phyloP scores from a whole-genome alignment of 2,113 vertebrate genomes.

The Nothoprocta perdicaria region DNA sequence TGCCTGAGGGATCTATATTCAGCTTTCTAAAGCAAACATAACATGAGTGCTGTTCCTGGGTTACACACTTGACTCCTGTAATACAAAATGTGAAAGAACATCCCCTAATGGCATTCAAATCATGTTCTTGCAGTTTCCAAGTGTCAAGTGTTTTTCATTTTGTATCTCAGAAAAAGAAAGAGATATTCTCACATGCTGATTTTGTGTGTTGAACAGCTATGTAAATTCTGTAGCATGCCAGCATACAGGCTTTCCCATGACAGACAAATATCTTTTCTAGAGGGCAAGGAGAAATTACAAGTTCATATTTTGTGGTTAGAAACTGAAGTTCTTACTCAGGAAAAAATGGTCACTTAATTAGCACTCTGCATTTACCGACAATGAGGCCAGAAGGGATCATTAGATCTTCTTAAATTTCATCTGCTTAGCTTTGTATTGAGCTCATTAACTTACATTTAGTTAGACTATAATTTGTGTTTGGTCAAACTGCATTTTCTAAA shows the following conservation, averaged over 20 bases:
- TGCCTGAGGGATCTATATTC: constrained; percentile 63
- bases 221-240: constrained; percentile 48
- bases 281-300: constrained; percentile 26
- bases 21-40: constrained; percentile 74
- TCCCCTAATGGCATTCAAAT: constrained; percentile 69
- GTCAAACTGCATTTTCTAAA: neutral
- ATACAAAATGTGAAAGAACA: constrained; percentile 63
- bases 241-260: constrained; percentile 16
- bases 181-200: constrained; percentile 41
- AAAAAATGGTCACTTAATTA: constrained; percentile 13
- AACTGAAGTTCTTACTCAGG: neutral
- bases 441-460: neutral
- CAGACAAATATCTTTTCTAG: constrained; percentile 54
- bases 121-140: constrained; percentile 68
- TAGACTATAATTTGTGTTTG: neutral
- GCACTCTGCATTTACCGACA: neutral
- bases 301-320: neutral
- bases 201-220: constrained; percentile 59
- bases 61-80: constrained; percentile 35
- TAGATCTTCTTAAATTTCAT: constrained; percentile 11
- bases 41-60: constrained; percentile 51
- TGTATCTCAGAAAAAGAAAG: constrained; percentile 41
- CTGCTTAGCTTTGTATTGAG: neutral
- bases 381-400: neutral
- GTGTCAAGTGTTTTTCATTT: constrained; percentile 69